Conservation (phyloP, 2,888 invertebrate species). For the Agelastica alni region DNA sequence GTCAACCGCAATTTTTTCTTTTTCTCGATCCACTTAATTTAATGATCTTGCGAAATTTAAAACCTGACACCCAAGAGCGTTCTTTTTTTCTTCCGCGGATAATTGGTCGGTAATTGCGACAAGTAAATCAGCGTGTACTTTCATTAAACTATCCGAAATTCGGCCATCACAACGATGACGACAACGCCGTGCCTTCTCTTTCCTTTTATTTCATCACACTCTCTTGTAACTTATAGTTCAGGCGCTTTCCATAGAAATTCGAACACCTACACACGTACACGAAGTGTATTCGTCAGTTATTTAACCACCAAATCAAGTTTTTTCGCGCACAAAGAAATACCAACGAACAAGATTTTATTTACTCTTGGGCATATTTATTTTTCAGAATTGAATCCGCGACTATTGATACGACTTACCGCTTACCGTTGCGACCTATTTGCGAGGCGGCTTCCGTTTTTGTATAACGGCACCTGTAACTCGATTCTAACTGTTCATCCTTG, state of each 20-base stretch:
- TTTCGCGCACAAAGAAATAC: too few relatives aligned
- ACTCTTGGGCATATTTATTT: too few relatives aligned
- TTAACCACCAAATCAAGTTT: background rate
- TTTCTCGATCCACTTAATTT: background rate
- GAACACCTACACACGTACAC: too few relatives aligned
- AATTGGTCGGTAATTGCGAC: background rate
- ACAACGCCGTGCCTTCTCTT: slow-evolving; percentile 1
- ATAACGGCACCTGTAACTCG: slow-evolving; percentile 31
- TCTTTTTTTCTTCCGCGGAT: background rate
- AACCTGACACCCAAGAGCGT: background rate
- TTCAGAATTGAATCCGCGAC: slow-evolving; percentile 2
- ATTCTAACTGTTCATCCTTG: slow-evolving; percentile 31
- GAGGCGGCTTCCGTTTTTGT: slow-evolving; percentile 15
- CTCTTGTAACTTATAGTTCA: background rate
- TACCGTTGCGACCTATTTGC: slow-evolving; percentile 32
- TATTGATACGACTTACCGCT: slow-evolving; percentile 9
- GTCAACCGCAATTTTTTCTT: background rate
- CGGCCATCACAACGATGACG: slow-evolving; percentile 5
- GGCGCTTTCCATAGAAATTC: background rate
- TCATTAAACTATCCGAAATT: slow-evolving; percentile 1
- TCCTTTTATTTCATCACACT: background rate
- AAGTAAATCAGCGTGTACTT: background rate
- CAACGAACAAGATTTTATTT: too few relatives aligned
- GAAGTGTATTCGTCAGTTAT: background rate
- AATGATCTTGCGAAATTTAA: background rate